phyloP scores from a whole-genome alignment of 2,888 invertebrate species.

The Automeris io region DNA sequence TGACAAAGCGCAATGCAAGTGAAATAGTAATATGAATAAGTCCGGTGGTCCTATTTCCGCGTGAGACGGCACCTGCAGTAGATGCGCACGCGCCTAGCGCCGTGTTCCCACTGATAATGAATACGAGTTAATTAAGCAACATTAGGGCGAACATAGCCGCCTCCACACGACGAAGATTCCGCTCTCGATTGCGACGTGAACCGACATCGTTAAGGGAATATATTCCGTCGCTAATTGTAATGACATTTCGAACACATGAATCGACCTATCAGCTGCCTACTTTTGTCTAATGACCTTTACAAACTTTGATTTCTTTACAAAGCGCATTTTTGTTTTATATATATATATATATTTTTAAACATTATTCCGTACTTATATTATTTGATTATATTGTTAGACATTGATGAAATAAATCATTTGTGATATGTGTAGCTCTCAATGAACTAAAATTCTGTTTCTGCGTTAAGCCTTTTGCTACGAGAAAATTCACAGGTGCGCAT shows the following conservation, averaged over 20 bases:
- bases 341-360: too few relatives aligned
- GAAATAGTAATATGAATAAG: slow-evolving; percentile 22
- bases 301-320: not conserved
- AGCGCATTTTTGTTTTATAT: too few relatives aligned
- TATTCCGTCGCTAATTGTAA: slow-evolving; percentile 22
- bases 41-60: slow-evolving; percentile 38
- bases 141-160: slow-evolving; percentile 67
- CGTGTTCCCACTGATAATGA: slow-evolving; percentile 56
- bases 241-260: slow-evolving; percentile 12
- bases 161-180: slow-evolving; percentile 67
- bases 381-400: too few relatives aligned
- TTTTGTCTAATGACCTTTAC: not conserved
- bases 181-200: slow-evolving; percentile 43
- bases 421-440: too few relatives aligned
- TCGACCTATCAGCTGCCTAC: slow-evolving; percentile 9
- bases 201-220: slow-evolving; percentile 41
- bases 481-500: slow-evolving; percentile 36
- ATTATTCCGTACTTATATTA: too few relatives aligned
- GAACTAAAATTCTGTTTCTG: too few relatives aligned
- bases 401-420: too few relatives aligned
- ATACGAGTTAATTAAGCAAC: slow-evolving; percentile 74
- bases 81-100: slow-evolving; percentile 44
- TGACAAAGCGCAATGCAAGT: too few relatives aligned
- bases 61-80: slow-evolving; percentile 35
- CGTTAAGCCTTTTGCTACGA: slow-evolving; percentile 8